Percentiles rank a stretch among this genome's conserved stretches.
These are phyloP conservation scores for Phrynosoma blainvillii DNA, from an alignment of 2,113 vertebrate species.

Conservation along the genomic window DNA sequence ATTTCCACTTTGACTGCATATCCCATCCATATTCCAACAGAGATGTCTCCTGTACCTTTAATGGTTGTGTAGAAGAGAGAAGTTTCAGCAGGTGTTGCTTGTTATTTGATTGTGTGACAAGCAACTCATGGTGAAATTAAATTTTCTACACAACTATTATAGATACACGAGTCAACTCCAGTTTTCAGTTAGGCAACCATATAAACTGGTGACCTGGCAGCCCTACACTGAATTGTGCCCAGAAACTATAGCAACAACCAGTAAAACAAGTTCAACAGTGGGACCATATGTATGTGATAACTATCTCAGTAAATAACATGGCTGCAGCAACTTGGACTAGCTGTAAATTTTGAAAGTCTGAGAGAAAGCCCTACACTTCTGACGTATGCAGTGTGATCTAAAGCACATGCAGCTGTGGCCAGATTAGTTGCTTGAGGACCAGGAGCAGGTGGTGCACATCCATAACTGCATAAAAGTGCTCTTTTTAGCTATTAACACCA, in stretches of 20 bases:
- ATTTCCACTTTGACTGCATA: too few species aligned
- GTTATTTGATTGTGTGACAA: too few species aligned
- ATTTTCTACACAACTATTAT: too few species aligned
- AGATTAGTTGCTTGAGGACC: background rate
- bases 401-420: background rate
- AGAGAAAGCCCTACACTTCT: background rate
- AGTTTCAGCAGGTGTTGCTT: too few species aligned
- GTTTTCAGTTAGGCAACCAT: too few species aligned
- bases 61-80: too few species aligned
- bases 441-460: background rate
- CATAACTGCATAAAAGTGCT: background rate
- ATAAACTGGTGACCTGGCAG: too few species aligned
- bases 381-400: background rate
- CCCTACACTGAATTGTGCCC: background rate
- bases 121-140: too few species aligned
- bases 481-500: too few species aligned
- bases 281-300: background rate
- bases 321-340: background rate
- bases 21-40: too few species aligned
- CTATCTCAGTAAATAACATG: background rate
- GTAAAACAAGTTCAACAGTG: background rate
- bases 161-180: too few species aligned
- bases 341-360: background rate
- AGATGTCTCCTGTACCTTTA: too few species aligned
- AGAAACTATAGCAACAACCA: background rate